Evolutionary conservation across 2,888 invertebrate species (phyloP), one percentile per base, ranked within the genome.

Genomic region (Diplazon laetatorius): DNA sequence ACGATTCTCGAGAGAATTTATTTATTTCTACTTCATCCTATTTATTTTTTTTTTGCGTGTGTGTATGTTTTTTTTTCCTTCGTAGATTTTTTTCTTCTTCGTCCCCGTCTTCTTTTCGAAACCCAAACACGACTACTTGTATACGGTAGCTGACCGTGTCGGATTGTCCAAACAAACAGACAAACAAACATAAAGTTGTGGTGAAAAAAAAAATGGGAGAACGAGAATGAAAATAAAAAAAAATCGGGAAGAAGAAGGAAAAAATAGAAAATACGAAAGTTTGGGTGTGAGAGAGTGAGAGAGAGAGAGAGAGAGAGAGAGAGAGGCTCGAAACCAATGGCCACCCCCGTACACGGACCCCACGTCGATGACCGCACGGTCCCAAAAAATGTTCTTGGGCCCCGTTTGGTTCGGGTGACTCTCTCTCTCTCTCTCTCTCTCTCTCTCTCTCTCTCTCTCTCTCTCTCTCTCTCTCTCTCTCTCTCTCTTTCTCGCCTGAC

Each of bases 91-190:
- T 69, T 57, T 44, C 42, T 68, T 48, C 22, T 52, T 65, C n/a
- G n/a, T n/a, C n/a, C n/a, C n/a, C 14, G 16, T 12, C 22, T 16
- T 57, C 30, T 59, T 46, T 66, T 46, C n/a, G 20, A n/a, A n/a
- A n/a, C n/a, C n/a, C n/a, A n/a, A n/a, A 48, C 57, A 46, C 46
- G 66, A 37, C 59, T 65, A 46, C 66, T 50, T 10, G 52, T 52
- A n/a, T n/a, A n/a, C n/a, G n/a, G 52, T 18, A 35, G 16, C 30
- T 18, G 57, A 48, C 30, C 75, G 82, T 81, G 80, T 84, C 82
- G 82, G 78, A 84, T 83, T 55, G 69, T 82, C 80, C 83, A 83
- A 84, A 85, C 85, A 87, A 87, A 86, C 86, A 86, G 85, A 78
- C 85, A 86, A 86, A 84, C 86, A 87, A 87, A 85, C 87, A 87